Evolutionary conservation across 2,797 vertebrate species (phyloP).

Genomic region (Melanotaenia boesemani): DNA sequence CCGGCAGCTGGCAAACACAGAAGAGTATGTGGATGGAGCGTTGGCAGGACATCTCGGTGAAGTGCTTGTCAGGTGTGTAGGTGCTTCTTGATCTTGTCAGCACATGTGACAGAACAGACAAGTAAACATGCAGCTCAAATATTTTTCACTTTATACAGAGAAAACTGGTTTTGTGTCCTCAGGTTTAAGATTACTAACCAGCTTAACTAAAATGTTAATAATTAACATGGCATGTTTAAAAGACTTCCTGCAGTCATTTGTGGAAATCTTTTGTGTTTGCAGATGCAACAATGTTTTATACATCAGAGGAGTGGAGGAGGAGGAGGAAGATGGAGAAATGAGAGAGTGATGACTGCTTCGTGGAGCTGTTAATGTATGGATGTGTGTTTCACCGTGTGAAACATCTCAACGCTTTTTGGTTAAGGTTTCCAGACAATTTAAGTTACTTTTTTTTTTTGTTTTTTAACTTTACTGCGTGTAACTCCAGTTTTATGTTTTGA

Average conservation of each 20-base stretch:
- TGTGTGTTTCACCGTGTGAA: constrained; percentile 78
- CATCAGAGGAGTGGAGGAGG: constrained; percentile 98
- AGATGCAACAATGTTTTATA: constrained; percentile 99
- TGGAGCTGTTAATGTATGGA: constrained; percentile 50
- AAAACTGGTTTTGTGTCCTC: too few species aligned
- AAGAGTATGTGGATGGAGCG: constrained; percentile 96
- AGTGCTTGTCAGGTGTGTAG: constrained; percentile 92
- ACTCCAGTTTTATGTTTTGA: constrained; percentile 59
- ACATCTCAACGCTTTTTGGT: constrained; percentile 37
- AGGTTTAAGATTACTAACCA: background rate
- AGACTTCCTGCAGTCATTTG: background rate
- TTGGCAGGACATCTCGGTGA: constrained; percentile 96
- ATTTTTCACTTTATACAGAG: background rate
- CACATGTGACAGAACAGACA: background rate
- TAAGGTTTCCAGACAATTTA: constrained; percentile 27
- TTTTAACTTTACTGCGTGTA: constrained; percentile 47
- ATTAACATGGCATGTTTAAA: background rate
- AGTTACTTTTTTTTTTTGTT: constrained; percentile 19
- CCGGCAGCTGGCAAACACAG: constrained; percentile 94
- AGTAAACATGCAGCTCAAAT: background rate
- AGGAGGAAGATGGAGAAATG: constrained; percentile 99
- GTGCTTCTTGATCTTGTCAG: background rate
- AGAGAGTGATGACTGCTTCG: constrained; percentile 86
- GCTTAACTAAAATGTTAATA: background rate
- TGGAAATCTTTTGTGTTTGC: constrained; percentile 37